A percentile compares a stretch with the other conserved stretches of the same genome.
These are phyloP conservation scores for Phrynocephalus versicolor DNA, from an alignment of 2,113 vertebrate species.

Conservation along the genomic window DNA sequence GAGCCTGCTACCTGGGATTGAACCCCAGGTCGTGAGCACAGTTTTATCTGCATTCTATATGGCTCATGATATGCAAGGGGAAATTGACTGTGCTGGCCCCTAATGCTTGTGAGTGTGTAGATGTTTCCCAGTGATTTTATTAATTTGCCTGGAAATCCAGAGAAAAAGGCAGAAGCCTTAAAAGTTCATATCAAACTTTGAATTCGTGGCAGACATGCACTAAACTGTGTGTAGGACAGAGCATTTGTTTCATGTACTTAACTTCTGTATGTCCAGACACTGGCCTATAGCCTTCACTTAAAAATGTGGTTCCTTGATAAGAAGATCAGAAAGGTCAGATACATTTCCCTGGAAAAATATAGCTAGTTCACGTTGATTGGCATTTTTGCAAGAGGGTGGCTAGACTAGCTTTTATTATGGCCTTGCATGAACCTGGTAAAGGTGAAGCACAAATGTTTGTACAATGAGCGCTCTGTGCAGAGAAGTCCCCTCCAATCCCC, in stretches of 20 bases:
- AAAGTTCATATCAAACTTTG: not conserved
- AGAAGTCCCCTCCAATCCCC: not conserved
- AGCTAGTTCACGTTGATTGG: not conserved
- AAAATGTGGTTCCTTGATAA: not conserved
- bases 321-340: not conserved
- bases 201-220: not conserved
- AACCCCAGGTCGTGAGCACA: no score
- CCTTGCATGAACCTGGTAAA: no score
- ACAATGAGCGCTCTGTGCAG: not conserved
- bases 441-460: not conserved
- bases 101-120: no score
- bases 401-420: no score
- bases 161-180: no score
- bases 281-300: not conserved
- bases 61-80: no score
- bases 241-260: not conserved
- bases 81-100: no score
- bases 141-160: no score
- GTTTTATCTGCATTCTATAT: no score
- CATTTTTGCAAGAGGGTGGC: no score
- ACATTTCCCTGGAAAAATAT: not conserved
- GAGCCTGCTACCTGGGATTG: no score
- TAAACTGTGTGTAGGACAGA: not conserved
- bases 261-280: not conserved
- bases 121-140: no score